A percentile compares a stretch with the other conserved stretches of the same genome.
These are phyloP conservation scores for Globicephala melas DNA, from an alignment of 2,113 vertebrate species.

Conservation along the genomic window DNA sequence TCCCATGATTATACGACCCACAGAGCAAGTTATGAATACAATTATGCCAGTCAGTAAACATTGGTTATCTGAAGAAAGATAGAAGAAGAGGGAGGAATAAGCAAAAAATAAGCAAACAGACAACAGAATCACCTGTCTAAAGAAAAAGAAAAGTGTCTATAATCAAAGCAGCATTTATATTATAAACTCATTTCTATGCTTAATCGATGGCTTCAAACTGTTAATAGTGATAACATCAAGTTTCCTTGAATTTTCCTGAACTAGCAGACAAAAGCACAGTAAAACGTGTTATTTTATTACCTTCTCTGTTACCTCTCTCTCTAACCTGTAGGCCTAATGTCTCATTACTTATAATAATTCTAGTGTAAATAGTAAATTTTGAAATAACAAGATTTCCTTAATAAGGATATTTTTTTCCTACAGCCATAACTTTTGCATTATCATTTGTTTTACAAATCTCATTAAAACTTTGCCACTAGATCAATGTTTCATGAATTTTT, in stretches of 20 bases:
- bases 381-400: not conserved
- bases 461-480: conserved; percentile 40
- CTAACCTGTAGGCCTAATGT: not conserved
- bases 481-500: conserved; percentile 17
- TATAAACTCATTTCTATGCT: not conserved
- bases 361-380: not conserved
- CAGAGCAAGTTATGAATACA: not conserved
- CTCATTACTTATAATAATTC: not conserved
- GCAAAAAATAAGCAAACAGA: not conserved
- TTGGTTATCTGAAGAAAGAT: not conserved
- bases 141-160: not conserved
- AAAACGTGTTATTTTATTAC: not conserved
- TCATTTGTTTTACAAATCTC: conserved; percentile 39
- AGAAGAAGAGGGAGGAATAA: not conserved
- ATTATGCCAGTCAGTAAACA: not conserved
- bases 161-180: too few species aligned
- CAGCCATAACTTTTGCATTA: not conserved
- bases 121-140: not conserved
- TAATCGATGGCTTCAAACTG: not conserved
- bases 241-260: not conserved
- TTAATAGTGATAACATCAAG: not conserved
- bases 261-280: not conserved
- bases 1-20: accelerated
- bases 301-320: not conserved
- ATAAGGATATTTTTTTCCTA: not conserved